Conservation (phyloP, 2,888 invertebrate genomes). For the Agonopterix arenella region DNA sequence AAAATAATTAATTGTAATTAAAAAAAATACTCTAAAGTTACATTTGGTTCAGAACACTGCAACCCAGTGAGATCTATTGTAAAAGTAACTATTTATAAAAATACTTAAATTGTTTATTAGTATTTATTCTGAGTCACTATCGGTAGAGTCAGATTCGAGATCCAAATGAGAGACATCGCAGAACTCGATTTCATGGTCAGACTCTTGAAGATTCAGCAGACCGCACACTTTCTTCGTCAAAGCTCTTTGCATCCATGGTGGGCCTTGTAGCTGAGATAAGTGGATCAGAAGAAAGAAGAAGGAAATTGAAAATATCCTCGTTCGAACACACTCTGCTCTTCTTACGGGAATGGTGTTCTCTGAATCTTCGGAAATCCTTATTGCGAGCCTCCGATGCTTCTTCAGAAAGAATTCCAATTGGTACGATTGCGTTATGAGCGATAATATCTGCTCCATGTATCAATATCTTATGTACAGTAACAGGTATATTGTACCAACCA, state of each 20-base stretch:
- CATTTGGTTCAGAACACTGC: too few relatives aligned
- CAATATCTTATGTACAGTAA: slow-evolving; percentile 13
- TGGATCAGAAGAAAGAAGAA: slow-evolving; percentile 7
- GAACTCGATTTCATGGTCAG: not conserved
- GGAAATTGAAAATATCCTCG: slow-evolving; percentile 7
- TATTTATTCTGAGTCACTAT: not conserved
- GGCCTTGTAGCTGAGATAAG: slow-evolving; percentile 1
- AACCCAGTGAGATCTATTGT: too few relatives aligned
- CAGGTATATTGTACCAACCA: slow-evolving; percentile 14
- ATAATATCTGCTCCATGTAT: slow-evolving; percentile 15
- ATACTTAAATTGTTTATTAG: too few relatives aligned
- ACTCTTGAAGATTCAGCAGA: not conserved
- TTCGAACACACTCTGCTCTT: slow-evolving; percentile 4
- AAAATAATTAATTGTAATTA: too few relatives aligned
- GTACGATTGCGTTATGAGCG: slow-evolving; percentile 7
- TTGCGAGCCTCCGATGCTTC: slow-evolving; percentile 12
- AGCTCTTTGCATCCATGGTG: not conserved
- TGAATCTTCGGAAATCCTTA: slow-evolving; percentile 9
- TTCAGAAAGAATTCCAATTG: slow-evolving; percentile 13
- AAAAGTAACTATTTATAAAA: too few relatives aligned
- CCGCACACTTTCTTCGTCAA: not conserved
- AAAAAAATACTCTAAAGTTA: too few relatives aligned
- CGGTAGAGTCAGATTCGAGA: not conserved
- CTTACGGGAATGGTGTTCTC: slow-evolving; percentile 7
- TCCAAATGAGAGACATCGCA: not conserved